These are phyloP conservation scores for Amblyopsis hoosieri DNA, from an alignment of 2,797 vertebrate species.

Conservation along the genomic window DNA sequence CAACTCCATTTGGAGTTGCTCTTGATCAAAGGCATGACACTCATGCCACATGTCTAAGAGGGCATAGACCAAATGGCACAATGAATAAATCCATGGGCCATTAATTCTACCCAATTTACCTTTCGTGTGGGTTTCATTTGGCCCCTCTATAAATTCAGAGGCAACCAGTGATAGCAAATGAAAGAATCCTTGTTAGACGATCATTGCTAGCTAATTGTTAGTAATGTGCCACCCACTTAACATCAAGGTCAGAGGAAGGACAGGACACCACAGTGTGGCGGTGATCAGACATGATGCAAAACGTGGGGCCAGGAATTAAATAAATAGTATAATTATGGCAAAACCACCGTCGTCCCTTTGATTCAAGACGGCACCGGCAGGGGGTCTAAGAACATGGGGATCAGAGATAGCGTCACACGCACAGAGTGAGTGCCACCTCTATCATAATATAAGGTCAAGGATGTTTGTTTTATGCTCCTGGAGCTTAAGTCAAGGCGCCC, in stretches of 20 bases:
- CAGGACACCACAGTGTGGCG: slow-evolving; percentile 60
- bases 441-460: slow-evolving; percentile 75
- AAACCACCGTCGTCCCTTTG: slow-evolving; percentile 65
- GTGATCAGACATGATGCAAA: slow-evolving; percentile 58
- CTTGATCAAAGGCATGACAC: slow-evolving; percentile 79
- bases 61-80: slow-evolving; percentile 69
- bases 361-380: slow-evolving; percentile 53
- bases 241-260: slow-evolving; percentile 80
- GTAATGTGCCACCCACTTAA: slow-evolving; percentile 78
- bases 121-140: slow-evolving; percentile 82
- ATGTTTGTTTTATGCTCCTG: slow-evolving; percentile 65
- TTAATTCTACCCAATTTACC: slow-evolving; percentile 85
- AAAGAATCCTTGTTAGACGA: slow-evolving; percentile 83
- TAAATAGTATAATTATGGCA: slow-evolving; percentile 75
- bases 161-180: slow-evolving; percentile 80
- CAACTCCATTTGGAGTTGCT: slow-evolving; percentile 70
- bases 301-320: slow-evolving; percentile 74
- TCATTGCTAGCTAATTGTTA: slow-evolving; percentile 84
- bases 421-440: slow-evolving; percentile 41
- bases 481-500: slow-evolving; percentile 61
- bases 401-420: slow-evolving; percentile 41
- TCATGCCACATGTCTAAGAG: slow-evolving; percentile 70
- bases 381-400: slow-evolving; percentile 43
- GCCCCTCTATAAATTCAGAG: slow-evolving; percentile 80
- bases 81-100: slow-evolving; percentile 78